Base-by-base conservation (phyloP, 2,888 invertebrate genomes). In the Drosophila prostipennis region DNA sequence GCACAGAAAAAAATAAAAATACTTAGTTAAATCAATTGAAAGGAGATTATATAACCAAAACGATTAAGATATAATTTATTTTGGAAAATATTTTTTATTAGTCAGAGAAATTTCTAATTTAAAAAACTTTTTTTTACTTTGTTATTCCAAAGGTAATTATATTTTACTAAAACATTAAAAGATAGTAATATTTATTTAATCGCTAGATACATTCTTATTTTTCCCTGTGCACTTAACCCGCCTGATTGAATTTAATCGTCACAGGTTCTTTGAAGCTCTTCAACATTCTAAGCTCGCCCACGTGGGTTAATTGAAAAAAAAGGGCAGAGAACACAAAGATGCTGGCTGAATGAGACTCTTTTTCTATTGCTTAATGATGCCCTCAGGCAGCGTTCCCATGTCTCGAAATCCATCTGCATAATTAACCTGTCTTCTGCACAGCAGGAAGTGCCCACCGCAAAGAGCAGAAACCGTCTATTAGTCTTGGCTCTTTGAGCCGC, bases 391-490 rank as follows among this genome's bases (percentile, higher is more conserved):
- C 57, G 61, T 81, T 82, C 83, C 53, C 82, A 81, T 67, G 63
- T 61, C 65, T 51, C 48, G 57, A 37, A 48, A 49, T 54, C 34
- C 72, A 70, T 79, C 75, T 55, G 64, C 84, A 81, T 88, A 88
- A 86, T 83, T 80, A 80, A 74, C 71, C 71, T 53, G 68, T 58
- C 65, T 73, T 77, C 57, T 51, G 49, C 56, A 43, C 53, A 69
- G 79, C 78, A 75, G 85, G 87, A 80, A 87, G 55, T 73, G 76
- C 77, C 57, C 79, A 72, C 39, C 53, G 45, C 60, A 60, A 53
- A 67, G 71, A 74, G 67, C 45, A 69, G 64, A 53, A 74, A 72
- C 71, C 74, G 71, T 57, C 71, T 53, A 65, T 72, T 72, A 74
- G 67, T 53, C 55, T 37, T 56, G 74, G 51, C 36, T 64, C 65